These are phyloP conservation scores for Andrena hattorfiana DNA, from an alignment of 2,888 invertebrate species.

Conservation along the genomic window DNA sequence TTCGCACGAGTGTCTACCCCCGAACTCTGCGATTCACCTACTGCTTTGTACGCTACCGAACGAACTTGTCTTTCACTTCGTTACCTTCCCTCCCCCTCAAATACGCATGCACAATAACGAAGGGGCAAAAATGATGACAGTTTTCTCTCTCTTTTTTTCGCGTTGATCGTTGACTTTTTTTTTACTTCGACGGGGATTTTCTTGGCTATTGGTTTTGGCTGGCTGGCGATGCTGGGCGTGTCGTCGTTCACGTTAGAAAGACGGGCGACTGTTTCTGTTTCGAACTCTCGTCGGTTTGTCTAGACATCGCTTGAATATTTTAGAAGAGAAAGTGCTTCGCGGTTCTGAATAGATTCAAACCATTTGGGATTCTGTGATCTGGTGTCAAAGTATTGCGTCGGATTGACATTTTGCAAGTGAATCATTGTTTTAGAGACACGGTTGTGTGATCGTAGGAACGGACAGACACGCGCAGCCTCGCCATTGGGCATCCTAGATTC, in stretches of 20 bases:
- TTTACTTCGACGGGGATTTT: conserved; percentile 16
- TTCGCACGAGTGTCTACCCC: conserved; percentile 44
- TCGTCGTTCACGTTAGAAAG: background rate
- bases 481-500: conserved; percentile 81
- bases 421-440: background rate
- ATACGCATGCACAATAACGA: conserved; percentile 61
- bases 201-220: conserved; percentile 27
- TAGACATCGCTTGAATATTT: too few relatives aligned
- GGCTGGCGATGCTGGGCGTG: conserved; percentile 34
- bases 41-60: conserved; percentile 30
- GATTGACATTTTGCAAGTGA: background rate
- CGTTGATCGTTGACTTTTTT: conserved; percentile 38
- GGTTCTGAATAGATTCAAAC: too few relatives aligned
- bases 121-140: conserved; percentile 63
- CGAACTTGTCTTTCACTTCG: conserved; percentile 33
- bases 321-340: too few relatives aligned
- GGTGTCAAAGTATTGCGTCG: too few relatives aligned
- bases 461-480: conserved; percentile 68
- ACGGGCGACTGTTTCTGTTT: background rate
- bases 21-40: conserved; percentile 40
- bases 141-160: background rate
- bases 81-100: conserved; percentile 55
- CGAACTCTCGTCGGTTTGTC: background rate
- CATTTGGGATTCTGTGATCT: too few relatives aligned
- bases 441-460: background rate